Percentiles rank a stretch among this genome's conserved stretches.
Evolutionary conservation across 2,113 vertebrate genomes (phyloP).

Genomic region (Lasiurus borealis): DNA sequence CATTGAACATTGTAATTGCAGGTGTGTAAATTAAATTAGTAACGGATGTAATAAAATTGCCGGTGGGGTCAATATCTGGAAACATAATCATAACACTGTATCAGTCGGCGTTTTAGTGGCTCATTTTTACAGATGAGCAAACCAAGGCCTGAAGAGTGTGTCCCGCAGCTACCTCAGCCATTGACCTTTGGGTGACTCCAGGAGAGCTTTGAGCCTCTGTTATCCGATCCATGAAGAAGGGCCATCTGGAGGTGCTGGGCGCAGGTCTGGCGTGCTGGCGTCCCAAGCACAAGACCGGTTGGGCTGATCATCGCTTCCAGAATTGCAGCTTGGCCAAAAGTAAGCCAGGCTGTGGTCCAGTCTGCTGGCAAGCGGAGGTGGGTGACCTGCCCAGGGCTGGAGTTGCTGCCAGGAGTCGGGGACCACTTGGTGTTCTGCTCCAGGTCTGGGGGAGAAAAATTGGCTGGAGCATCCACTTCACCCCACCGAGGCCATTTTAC

Average conservation of each 20-base stretch:
- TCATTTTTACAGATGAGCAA: background rate
- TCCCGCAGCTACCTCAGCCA: background rate
- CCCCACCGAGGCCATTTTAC: background rate
- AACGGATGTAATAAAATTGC: background rate
- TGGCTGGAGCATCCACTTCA: background rate
- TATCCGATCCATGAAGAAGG: background rate
- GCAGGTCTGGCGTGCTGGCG: background rate
- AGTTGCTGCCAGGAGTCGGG: background rate
- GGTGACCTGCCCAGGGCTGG: rapidly evolving
- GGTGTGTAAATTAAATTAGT: background rate
- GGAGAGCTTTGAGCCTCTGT: too few relatives aligned
- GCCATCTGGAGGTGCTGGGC: background rate
- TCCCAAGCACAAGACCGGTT: background rate
- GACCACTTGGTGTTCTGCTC: background rate
- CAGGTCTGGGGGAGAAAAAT: background rate
- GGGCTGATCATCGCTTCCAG: background rate
- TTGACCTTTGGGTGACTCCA: background rate
- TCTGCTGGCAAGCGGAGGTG: rapidly evolving
- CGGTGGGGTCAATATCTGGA: background rate
- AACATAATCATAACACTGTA: rapidly evolving
- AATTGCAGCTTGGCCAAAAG: background rate
- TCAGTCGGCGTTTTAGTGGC: background rate
- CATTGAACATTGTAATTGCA: background rate
- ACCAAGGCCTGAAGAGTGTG: background rate
- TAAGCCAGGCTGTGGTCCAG: rapidly evolving